These are phyloP conservation scores for Zenarchopterus dispar DNA, from an alignment of 2,797 vertebrate species.

Conservation along the genomic window DNA sequence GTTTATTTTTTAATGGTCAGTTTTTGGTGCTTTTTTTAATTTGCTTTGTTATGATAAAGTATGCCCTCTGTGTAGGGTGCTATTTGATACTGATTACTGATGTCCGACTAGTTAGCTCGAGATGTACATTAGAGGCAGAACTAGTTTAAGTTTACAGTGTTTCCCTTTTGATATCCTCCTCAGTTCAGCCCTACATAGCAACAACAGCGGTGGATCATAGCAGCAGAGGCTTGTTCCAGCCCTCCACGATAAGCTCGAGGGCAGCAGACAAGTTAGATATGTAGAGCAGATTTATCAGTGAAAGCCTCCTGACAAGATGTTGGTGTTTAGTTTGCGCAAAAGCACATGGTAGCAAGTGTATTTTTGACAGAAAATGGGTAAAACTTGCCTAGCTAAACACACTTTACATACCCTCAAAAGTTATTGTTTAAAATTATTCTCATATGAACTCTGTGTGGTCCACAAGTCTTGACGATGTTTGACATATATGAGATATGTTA, in stretches of 20 bases:
- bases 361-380: constrained; percentile 71
- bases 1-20: constrained; percentile 69
- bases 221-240: constrained; percentile 33
- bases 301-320: constrained; percentile 45
- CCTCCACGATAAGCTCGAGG: constrained; percentile 34
- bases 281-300: constrained; percentile 57
- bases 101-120: constrained; percentile 78
- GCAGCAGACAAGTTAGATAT: constrained; percentile 57
- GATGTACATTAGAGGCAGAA: constrained; percentile 73
- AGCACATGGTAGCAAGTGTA: constrained; percentile 80
- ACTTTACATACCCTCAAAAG: constrained; percentile 47
- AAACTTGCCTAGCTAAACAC: constrained; percentile 49
- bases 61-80: constrained; percentile 78
- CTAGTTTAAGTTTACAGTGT: constrained; percentile 76
- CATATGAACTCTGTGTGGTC: constrained; percentile 77
- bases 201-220: constrained; percentile 39
- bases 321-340: constrained; percentile 70
- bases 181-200: constrained; percentile 29
- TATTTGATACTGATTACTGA: constrained; percentile 82
- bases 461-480: constrained; percentile 77
- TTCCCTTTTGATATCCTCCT: constrained; percentile 42
- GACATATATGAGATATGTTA: constrained; percentile 81
- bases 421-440: constrained; percentile 73
- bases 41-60: constrained; percentile 73
- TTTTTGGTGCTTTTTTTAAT: constrained; percentile 80